Percentiles rank a stretch among this genome's conserved stretches.
phyloP scores from a whole-genome alignment of 2,888 invertebrate genomes.

The Tubulanus polymorphus region DNA sequence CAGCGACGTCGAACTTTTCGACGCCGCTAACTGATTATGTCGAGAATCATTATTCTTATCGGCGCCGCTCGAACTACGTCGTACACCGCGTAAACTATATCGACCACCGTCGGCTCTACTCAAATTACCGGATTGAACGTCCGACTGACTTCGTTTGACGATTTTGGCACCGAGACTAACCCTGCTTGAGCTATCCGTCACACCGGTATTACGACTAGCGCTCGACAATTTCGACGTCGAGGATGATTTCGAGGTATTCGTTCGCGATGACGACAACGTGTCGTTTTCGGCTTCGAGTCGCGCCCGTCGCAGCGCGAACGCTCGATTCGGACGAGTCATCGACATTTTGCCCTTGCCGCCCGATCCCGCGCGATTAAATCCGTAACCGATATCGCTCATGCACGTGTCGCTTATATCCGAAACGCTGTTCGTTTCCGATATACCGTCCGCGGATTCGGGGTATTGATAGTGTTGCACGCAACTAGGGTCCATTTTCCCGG shows the following conservation, averaged over 20 bases:
- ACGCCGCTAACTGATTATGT: background rate
- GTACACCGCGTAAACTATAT: constrained; percentile 26
- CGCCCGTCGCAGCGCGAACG: constrained; percentile 65
- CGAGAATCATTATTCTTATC: background rate
- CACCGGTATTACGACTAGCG: background rate
- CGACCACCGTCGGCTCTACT: constrained; percentile 30
- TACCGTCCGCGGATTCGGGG: constrained; percentile 19
- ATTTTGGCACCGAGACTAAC: constrained; percentile 40
- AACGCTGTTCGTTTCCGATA: background rate
- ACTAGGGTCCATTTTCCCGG: background rate
- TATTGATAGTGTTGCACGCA: background rate
- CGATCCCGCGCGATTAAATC: constrained; percentile 27
- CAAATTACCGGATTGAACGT: constrained; percentile 31
- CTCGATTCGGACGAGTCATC: constrained; percentile 62
- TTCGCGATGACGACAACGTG: constrained; percentile 20
- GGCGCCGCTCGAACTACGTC: background rate
- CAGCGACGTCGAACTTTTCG: background rate
- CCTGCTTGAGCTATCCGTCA: constrained; percentile 22
- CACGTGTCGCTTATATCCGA: constrained; percentile 53
- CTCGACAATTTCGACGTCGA: background rate
- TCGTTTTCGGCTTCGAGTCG: constrained; percentile 43
- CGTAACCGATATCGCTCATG: constrained; percentile 22
- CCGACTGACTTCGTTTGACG: constrained; percentile 33
- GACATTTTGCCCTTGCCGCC: constrained; percentile 42
- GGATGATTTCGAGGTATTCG: constrained; percentile 9